These are phyloP conservation scores for Thalassophryne amazonica DNA, from an alignment of 2,797 vertebrate species.

Conservation along the genomic window DNA sequence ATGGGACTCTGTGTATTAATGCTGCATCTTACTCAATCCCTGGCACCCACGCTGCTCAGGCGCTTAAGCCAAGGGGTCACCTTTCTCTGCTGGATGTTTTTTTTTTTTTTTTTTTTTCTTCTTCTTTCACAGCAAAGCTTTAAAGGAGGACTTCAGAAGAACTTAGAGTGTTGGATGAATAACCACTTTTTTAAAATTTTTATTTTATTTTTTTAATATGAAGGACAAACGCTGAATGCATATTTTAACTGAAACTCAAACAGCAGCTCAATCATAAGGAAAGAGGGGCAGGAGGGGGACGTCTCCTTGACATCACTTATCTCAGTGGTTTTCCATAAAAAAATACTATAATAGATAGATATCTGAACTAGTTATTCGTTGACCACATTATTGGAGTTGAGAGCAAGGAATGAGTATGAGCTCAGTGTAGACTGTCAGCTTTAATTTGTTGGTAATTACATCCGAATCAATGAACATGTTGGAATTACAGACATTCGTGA, in stretches of 20 bases:
- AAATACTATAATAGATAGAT: too few relatives aligned
- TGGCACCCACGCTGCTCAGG: not conserved
- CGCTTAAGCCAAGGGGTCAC: slow-evolving; percentile 3
- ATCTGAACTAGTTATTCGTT: too few relatives aligned
- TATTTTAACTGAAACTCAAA: slow-evolving; percentile 26
- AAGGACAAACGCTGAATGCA: slow-evolving; percentile 24
- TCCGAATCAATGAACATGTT: too few relatives aligned
- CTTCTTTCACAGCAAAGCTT: slow-evolving; percentile 8
- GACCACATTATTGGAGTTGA: too few relatives aligned
- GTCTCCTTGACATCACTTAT: too few relatives aligned
- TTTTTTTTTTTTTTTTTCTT: slow-evolving; percentile 16
- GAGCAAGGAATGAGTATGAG: too few relatives aligned
- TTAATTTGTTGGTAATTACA: too few relatives aligned
- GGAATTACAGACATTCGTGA: too few relatives aligned
- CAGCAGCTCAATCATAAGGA: not conserved
- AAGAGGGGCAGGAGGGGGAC: too few relatives aligned
- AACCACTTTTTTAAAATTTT: not conserved
- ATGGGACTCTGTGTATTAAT: slow-evolving; percentile 34
- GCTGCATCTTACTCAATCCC: slow-evolving; percentile 2
- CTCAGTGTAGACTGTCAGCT: too few relatives aligned
- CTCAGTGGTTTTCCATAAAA: too few relatives aligned
- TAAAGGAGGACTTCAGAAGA: slow-evolving; percentile 1
- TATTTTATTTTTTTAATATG: slow-evolving; percentile 3
- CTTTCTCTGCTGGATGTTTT: slow-evolving; percentile 5
- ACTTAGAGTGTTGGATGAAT: slow-evolving; percentile 10